phyloP scores from a whole-genome alignment of 2,113 vertebrate genomes.

The Chaetodon trifascialis region DNA sequence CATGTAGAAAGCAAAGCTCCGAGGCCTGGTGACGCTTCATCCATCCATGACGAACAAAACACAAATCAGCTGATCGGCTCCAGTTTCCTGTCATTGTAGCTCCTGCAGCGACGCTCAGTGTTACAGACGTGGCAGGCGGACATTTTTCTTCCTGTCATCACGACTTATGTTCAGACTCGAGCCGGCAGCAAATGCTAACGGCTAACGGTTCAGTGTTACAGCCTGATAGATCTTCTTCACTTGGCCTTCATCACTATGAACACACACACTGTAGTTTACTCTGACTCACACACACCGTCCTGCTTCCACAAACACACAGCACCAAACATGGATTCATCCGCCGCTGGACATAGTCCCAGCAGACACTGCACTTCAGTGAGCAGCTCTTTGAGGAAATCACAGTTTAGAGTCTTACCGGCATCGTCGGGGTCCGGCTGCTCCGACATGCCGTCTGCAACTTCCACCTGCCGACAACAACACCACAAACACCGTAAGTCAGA shows the following conservation, averaged over 20 bases:
- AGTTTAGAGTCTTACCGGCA: slow-evolving; percentile 37
- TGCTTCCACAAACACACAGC: neutral
- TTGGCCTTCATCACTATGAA: neutral
- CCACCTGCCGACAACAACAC: slow-evolving; percentile 50
- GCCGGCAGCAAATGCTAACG: no score
- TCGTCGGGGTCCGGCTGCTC: slow-evolving; percentile 60
- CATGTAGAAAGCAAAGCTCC: no score
- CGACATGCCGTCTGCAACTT: slow-evolving; percentile 47
- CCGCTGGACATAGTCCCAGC: neutral
- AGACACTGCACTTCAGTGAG: no score
- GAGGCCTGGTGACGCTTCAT: no score
- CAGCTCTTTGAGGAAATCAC: neutral
- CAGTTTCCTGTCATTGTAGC: no score
- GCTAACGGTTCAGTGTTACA: no score
- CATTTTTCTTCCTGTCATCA: no score
- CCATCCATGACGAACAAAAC: no score
- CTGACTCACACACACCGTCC: neutral
- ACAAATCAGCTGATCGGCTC: no score
- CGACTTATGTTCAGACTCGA: no score
- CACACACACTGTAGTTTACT: neutral
- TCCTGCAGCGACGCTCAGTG: no score
- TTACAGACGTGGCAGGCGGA: no score
- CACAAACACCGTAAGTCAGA: neutral
- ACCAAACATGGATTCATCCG: neutral
- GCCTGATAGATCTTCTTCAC: neutral